Evolutionary conservation across 2,113 vertebrate genomes (phyloP).

Genomic region (Ictalurus furcatus): DNA sequence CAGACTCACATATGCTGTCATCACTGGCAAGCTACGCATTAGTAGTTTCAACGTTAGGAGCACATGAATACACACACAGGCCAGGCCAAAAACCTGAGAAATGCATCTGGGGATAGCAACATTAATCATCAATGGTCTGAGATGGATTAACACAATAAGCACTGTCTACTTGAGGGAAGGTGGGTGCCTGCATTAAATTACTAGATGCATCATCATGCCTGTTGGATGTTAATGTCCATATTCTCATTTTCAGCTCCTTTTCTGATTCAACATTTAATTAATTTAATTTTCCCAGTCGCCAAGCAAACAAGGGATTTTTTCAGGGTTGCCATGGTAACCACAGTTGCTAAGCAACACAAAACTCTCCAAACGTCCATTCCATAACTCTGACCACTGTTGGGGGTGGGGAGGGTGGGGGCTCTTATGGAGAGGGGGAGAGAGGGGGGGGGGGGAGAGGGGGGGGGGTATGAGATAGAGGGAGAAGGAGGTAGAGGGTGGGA

Average conservation of each 20-base stretch:
- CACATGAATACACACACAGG: not conserved
- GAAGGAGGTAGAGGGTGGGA: constrained; percentile 15
- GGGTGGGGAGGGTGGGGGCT: constrained; percentile 28
- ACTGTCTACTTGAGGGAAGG: not conserved
- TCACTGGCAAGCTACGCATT: not conserved
- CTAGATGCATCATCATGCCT: not conserved
- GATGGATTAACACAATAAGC: constrained; percentile 17
- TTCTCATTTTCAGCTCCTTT: constrained; percentile 55
- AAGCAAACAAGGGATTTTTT: constrained; percentile 68
- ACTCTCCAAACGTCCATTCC: constrained; percentile 80
- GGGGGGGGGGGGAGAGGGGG: too few species aligned
- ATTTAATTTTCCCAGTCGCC: constrained; percentile 73
- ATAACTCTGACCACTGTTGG: constrained; percentile 76
- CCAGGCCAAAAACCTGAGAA: not conserved
- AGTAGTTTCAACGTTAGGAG: not conserved
- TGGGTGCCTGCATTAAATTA: constrained; percentile 25
- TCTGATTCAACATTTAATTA: constrained; percentile 73
- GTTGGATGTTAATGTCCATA: constrained; percentile 11
- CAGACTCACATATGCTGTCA: not conserved
- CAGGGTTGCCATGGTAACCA: constrained; percentile 68
- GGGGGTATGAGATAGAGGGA: too few species aligned
- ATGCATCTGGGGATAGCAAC: not conserved
- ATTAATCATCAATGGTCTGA: constrained; percentile 36
- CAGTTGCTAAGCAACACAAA: constrained; percentile 79
- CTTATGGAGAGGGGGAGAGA: not conserved